Evolutionary conservation across 2,797 vertebrate genomes (phyloP).

Genomic region (Pelobates cultripes): DNA sequence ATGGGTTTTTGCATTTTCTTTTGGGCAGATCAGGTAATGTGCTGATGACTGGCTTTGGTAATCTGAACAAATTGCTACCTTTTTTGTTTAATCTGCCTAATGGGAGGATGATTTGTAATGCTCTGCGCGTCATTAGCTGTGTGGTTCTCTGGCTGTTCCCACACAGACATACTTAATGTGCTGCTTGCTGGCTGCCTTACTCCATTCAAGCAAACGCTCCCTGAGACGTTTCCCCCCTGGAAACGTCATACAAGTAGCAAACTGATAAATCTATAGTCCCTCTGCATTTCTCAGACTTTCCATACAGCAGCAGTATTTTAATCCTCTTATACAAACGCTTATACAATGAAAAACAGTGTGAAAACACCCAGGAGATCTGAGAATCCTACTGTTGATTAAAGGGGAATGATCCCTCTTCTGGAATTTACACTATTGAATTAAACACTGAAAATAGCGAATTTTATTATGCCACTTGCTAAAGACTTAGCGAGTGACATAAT

Average conservation of each 20-base stretch:
- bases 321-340: background rate
- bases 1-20: background rate
- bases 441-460: too few relatives aligned
- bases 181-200: background rate
- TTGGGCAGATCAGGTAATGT: background rate
- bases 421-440: too few relatives aligned
- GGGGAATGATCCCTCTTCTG: too few relatives aligned
- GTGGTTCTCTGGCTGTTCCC: background rate
- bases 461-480: too few relatives aligned
- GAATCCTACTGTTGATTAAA: too few relatives aligned
- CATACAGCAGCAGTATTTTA: background rate
- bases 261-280: background rate
- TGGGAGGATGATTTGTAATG: conserved; percentile 20
- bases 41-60: background rate
- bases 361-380: too few relatives aligned
- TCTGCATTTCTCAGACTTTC: background rate
- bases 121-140: conserved; percentile 6
- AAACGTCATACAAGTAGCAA: too few relatives aligned
- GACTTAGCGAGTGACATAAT: too few relatives aligned
- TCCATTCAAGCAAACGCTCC: background rate
- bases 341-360: too few relatives aligned
- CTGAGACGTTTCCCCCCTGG: background rate
- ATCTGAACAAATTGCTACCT: conserved; percentile 2
- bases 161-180: conserved; percentile 2
- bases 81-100: conserved; percentile 23